A percentile compares a stretch with the other conserved stretches of the same genome.
Conservation (phyloP, 1,140 invertebrate genomes). For the Drosophila baimaii region DNA sequence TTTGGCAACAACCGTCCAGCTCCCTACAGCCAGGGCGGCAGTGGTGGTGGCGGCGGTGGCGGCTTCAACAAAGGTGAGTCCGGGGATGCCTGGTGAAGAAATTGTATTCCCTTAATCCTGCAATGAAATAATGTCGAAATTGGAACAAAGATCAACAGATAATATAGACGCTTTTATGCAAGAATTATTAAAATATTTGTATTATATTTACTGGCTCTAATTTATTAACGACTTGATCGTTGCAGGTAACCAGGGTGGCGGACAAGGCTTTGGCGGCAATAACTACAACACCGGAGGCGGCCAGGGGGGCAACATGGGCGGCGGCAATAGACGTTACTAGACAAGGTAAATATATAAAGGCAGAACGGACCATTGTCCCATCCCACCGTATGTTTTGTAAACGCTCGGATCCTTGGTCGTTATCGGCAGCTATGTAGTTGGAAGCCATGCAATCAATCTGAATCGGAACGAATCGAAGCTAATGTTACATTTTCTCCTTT, state of each 20-base stretch:
- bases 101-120: too few relatives aligned
- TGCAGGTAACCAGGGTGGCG: conserved; percentile 76
- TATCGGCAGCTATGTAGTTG: conserved; percentile 39
- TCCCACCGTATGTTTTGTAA: conserved; percentile 14
- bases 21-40: conserved; percentile 85
- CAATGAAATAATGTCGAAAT: not conserved
- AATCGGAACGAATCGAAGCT: conserved; percentile 51
- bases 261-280: conserved; percentile 68
- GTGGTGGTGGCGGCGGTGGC: conserved; percentile 39
- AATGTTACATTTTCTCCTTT: conserved; percentile 77
- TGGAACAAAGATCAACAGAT: not conserved
- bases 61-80: conserved; percentile 75
- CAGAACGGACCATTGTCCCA: not conserved
- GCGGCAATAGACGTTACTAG: conserved; percentile 83
- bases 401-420: conserved; percentile 47
- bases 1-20: conserved; percentile 86
- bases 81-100: not conserved
- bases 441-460: conserved; percentile 35
- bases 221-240: too few relatives aligned
- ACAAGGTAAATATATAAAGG: conserved; percentile 65
- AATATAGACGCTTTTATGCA: too few relatives aligned
- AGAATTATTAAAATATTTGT: too few relatives aligned
- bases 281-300: conserved; percentile 68
- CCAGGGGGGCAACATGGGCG: conserved; percentile 79
- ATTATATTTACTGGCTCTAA: too few relatives aligned